Conservation (phyloP, 2,797 vertebrate species). For the Pseudochirops corinnae region DNA sequence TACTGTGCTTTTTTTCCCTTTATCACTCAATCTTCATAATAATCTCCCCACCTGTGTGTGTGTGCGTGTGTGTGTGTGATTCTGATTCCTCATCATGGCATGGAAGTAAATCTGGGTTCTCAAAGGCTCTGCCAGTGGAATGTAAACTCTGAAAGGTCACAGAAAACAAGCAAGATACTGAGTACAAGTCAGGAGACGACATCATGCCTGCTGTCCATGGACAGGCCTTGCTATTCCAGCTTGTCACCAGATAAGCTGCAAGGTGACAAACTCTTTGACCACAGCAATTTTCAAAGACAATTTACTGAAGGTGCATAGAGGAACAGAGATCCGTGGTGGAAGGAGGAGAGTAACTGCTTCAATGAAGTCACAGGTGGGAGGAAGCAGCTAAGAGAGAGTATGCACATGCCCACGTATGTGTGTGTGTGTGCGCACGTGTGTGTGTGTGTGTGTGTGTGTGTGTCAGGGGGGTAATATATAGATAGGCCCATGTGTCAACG, state of each 20-base stretch:
- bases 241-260: not conserved
- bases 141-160: not conserved
- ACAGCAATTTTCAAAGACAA: not conserved
- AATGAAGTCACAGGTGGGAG: not conserved
- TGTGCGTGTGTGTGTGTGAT: too few species aligned
- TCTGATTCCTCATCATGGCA: not conserved
- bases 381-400: not conserved
- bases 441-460: too few species aligned
- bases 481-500: not conserved
- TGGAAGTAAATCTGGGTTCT: not conserved
- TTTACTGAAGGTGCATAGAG: not conserved
- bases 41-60: not conserved
- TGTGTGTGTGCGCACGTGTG: too few species aligned
- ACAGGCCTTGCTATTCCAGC: not conserved
- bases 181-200: not conserved
- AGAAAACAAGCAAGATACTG: not conserved
- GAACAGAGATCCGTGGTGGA: not conserved
- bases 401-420: rapidly evolving
- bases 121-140: not conserved
- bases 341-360: not conserved
- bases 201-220: not conserved
- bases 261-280: not conserved
- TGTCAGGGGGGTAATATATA: not conserved
- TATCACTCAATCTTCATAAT: not conserved
- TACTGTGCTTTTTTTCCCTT: not conserved